These are phyloP conservation scores for Luidia sarsii DNA, from an alignment of 53 echinoderm and acorn worm species.

Conservation along the genomic window DNA sequence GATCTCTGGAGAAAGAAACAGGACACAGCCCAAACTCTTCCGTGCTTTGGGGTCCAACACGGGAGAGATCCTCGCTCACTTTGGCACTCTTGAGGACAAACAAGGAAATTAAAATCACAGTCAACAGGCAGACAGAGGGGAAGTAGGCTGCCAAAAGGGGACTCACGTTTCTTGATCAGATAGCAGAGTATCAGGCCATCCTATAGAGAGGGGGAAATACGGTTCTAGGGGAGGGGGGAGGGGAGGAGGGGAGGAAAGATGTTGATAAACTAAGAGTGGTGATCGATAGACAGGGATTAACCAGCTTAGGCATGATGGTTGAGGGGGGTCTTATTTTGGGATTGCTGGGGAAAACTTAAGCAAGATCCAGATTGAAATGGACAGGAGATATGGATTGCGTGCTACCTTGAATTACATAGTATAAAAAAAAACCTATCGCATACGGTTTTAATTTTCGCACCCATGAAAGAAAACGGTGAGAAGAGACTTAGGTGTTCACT, in stretches of 20 bases:
- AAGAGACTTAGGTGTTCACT: too few relatives aligned
- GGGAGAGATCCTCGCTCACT: constrained; percentile 24
- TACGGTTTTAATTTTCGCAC: constrained; percentile 26
- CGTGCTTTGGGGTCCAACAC: neutral
- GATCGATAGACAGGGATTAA: constrained; percentile 45
- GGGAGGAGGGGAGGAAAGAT: constrained; percentile 40
- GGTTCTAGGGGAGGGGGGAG: constrained; percentile 9
- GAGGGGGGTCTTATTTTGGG: constrained; percentile 45
- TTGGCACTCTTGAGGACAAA: constrained; percentile 18
- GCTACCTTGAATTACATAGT: constrained; percentile 49
- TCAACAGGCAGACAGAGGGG: constrained; percentile 21
- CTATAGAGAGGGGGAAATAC: constrained; percentile 9
- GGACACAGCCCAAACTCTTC: constrained; percentile 35
- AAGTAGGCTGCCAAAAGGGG: constrained; percentile 24
- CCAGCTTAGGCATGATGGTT: constrained; percentile 20
- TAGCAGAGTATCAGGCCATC: neutral
- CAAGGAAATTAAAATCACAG: constrained; percentile 52
- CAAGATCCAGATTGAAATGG: constrained; percentile 42
- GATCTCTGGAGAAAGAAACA: constrained; percentile 22
- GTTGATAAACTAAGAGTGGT: constrained; percentile 47
- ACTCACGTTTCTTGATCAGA: constrained; percentile 1
- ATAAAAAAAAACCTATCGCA: constrained; percentile 3
- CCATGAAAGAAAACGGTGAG: too few relatives aligned
- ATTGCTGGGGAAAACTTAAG: constrained; percentile 37
- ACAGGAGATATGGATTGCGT: constrained; percentile 55